Evolutionary conservation across 2,113 vertebrate genomes (phyloP), one percentile per base, ranked within the genome.

Genomic region (Tetrao urogallus): DNA sequence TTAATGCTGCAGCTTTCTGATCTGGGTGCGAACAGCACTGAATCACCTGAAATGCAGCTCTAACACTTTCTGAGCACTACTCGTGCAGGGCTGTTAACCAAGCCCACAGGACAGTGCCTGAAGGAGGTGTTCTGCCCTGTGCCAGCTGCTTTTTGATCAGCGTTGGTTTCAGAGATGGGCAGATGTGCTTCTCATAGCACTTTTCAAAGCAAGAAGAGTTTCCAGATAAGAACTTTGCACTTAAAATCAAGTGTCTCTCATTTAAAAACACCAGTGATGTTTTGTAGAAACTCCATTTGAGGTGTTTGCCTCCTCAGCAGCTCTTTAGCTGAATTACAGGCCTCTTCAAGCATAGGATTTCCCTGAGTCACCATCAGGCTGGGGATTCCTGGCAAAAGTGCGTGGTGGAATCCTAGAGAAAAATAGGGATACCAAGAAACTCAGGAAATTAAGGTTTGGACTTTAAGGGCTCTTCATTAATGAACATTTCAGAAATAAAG

Each of bases 301-400:
- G 65, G 42, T 72, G 42, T 36, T 11, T 11, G 64, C 58, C 66
- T 77, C 77, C 83, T 92, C 69, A 19, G 3, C n/a, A 88, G 70
- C 65, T 60, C 40, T 72, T 27, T 30, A 43, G 65, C 54, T 43
- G 47, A 48, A 13, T 69, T 36, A 48, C 66, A 50, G 40, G 13
- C 50, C 58, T 90, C 61, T 67, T 27, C 50, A 57, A 47, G 81
- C 45, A 1, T 0, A 90, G 90, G 83, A 84, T 67, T 95, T 92
- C 90, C 95, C 90, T 92, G 80, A 95, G 43, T 94, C 92, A 95
- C 69, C 4, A 2, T 1, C 78, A 96, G 86, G 78, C 3, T 38
- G 86, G 82, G 75, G 91, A 93, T 70, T 90, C 69, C 88, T 81
- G 85, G 54, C 67, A 65, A 56, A 2, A 54, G 8, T 58, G 65